Conservation (phyloP, 2,797 vertebrate species). For the Gymnoscopelus microlampas region DNA sequence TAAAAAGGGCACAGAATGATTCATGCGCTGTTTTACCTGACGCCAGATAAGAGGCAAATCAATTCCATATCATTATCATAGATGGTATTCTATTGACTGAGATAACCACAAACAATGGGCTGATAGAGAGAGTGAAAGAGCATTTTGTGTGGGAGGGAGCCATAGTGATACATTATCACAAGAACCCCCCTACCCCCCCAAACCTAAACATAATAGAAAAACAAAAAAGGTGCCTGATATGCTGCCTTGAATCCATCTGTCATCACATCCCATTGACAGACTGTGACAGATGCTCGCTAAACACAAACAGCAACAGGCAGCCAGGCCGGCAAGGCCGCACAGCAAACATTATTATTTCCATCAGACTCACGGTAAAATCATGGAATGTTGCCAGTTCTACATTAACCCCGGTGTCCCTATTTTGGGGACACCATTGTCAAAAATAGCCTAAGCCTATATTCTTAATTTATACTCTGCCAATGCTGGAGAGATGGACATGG, state of each 20-base stretch:
- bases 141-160: constrained; percentile 63
- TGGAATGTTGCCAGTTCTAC: constrained; percentile 25
- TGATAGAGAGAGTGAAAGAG: constrained; percentile 45
- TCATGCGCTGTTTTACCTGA: not conserved
- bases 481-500: not conserved
- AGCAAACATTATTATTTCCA: constrained; percentile 51
- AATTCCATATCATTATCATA: constrained; percentile 30
- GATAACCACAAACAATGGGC: constrained; percentile 51
- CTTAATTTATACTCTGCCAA: not conserved
- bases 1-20: not conserved
- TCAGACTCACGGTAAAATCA: constrained; percentile 19
- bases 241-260: constrained; percentile 67
- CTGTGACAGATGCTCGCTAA: constrained; percentile 60
- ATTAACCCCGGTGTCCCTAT: no score
- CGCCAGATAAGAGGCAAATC: constrained; percentile 31
- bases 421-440: no score
- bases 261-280: constrained; percentile 54
- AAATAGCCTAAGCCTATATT: no score
- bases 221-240: constrained; percentile 37
- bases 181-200: constrained; percentile 2
- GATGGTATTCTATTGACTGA: constrained; percentile 31
- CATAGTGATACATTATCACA: constrained; percentile 57
- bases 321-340: not conserved
- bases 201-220: constrained; percentile 36
- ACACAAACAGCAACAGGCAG: constrained; percentile 53